These are phyloP conservation scores for Sibirionetta formosa DNA, from an alignment of 2,797 vertebrate species.

Conservation along the genomic window DNA sequence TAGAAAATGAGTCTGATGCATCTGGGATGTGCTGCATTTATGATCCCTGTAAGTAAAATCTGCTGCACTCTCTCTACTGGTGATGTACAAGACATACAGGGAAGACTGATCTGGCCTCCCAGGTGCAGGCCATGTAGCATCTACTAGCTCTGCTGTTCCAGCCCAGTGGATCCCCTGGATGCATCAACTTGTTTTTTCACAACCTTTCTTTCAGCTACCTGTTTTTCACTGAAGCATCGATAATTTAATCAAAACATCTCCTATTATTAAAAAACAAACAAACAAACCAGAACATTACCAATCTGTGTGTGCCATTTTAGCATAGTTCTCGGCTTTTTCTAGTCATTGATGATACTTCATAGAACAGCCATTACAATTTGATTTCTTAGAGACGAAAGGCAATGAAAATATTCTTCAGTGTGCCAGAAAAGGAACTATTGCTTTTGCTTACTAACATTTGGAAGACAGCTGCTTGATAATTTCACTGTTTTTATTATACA, in stretches of 20 bases:
- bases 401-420: not conserved
- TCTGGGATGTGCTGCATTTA: not conserved
- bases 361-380: not conserved
- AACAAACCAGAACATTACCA: not conserved
- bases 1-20: slow-evolving; percentile 10
- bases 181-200: not conserved
- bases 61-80: not conserved
- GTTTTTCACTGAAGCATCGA: not conserved
- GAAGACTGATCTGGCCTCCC: not conserved
- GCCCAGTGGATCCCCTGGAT: not conserved
- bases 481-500: not conserved
- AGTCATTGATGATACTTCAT: not conserved
- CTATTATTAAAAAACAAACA: not conserved
- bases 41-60: not conserved
- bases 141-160: not conserved
- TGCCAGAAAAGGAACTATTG: not conserved
- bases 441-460: not conserved
- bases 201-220: not conserved
- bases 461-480: not conserved
- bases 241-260: not conserved
- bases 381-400: not conserved
- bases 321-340: not conserved
- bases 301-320: not conserved
- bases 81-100: not conserved
- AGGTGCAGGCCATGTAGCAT: not conserved